Percentiles rank a stretch among this genome's conserved stretches.
These are phyloP conservation scores for Trichogramma pretiosum DNA, from an alignment of 1,140 invertebrate genomes.

Conservation along the genomic window DNA sequence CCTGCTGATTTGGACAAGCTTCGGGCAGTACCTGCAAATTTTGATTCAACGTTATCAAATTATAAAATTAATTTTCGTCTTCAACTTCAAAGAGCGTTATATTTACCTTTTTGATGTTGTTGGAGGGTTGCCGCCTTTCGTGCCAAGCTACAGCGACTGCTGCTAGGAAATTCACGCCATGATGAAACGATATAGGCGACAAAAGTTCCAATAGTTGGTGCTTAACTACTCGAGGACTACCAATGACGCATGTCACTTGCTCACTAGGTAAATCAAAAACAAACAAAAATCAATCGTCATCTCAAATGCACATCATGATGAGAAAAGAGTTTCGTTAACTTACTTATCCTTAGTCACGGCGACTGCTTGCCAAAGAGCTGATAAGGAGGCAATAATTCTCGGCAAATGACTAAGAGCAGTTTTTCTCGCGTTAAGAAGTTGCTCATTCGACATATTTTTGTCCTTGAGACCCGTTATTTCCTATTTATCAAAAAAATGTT, in stretches of 20 bases:
- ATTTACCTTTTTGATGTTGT: conserved; percentile 45
- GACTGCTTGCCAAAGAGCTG: conserved; percentile 72
- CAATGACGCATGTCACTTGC: conserved; percentile 46
- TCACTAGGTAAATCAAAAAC: conserved; percentile 33
- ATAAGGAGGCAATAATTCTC: conserved; percentile 69
- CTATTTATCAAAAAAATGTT: conserved; percentile 16
- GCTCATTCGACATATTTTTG: conserved; percentile 36
- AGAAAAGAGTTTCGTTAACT: no score
- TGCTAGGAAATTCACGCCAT: conserved; percentile 73
- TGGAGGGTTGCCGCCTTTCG: conserved; percentile 53
- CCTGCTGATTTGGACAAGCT: conserved; percentile 63
- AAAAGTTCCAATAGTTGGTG: conserved; percentile 77
- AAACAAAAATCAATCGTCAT: not conserved
- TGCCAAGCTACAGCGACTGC: conserved; percentile 86
- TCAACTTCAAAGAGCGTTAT: not conserved
- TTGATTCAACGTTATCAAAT: no score
- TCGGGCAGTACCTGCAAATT: conserved; percentile 54
- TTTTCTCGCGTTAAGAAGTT: conserved; percentile 58
- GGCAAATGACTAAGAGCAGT: conserved; percentile 72
- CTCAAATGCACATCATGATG: no score
- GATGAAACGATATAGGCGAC: conserved; percentile 78
- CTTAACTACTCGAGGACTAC: conserved; percentile 58
- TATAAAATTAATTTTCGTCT: not conserved
- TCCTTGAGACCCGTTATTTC: conserved; percentile 30
- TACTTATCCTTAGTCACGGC: conserved; percentile 45